Evolutionary conservation across 2,888 invertebrate genomes (phyloP), one percentile per base, ranked within the genome.

Genomic region (Scrobipalpa costella): DNA sequence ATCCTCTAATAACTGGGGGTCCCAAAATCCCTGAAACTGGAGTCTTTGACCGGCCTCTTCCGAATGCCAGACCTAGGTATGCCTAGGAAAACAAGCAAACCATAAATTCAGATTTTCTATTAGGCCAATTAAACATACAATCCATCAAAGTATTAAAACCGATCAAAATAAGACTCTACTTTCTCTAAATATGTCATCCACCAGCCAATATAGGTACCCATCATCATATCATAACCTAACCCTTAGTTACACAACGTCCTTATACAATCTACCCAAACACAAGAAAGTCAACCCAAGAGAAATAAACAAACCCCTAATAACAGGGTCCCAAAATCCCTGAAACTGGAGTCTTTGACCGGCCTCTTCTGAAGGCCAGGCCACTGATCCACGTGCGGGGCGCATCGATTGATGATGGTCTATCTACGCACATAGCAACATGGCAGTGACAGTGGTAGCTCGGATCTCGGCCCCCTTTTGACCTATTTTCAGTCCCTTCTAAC

Each of bases 381-480:
- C 55, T n/a, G 49, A 34, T 34, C 55, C 55, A 55, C 55, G 55
- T 34, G 55, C 55, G n/a, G 33, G n/a, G 33, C 11, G 21, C 55
- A 55, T 55, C 55, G 60, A 60, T 60, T 60, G 60, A 60, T 60
- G 47, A 60, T 40, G 47, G 36, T 38, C 59, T 44, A 59, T 47
- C 59, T 70, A 61, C 33, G 61, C 38, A 33, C 61, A 52, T 52
- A 52, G 67, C 63, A 57, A 69, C 74, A 77, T 85, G 86, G 74
- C 86, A 88, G 87, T 86, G 88, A 88, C 88, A 88, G 86, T 87
- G 88, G 84, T 44, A 27, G 40, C 40, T 44, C 40, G 11, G 40
- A n/a, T n/a, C 76, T 79, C 81, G 88, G 84, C 86, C 89, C 90
- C 86, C 84, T 81, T 83, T 83, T 89, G 90, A 90, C 90, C 90